phyloP scores from a whole-genome alignment of 2,888 invertebrate genomes.

The Dicyrtomina minuta region DNA sequence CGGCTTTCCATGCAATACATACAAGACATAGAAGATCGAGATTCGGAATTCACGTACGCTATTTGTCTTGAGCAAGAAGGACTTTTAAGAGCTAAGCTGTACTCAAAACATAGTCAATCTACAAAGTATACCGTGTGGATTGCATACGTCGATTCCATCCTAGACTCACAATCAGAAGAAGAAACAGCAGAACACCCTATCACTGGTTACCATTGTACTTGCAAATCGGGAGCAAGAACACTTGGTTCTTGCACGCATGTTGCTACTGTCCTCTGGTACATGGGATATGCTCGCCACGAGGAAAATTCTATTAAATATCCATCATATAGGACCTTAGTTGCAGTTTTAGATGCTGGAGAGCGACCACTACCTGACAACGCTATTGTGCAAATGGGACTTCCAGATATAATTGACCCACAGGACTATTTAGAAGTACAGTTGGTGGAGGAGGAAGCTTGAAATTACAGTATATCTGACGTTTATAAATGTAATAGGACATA shows the following conservation, averaged over 20 bases:
- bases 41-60: background rate
- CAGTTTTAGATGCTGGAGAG: too few relatives aligned
- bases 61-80: background rate
- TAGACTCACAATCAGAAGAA: background rate
- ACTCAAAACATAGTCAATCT: background rate
- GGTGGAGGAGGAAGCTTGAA: too few relatives aligned
- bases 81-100: constrained; percentile 4
- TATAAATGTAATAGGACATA: too few relatives aligned
- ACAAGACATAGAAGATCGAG: background rate
- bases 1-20: background rate
- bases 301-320: too few relatives aligned
- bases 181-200: background rate
- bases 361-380: too few relatives aligned
- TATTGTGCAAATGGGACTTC: too few relatives aligned
- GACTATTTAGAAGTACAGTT: too few relatives aligned
- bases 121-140: background rate
- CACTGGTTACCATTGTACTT: background rate
- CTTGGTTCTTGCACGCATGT: constrained; percentile 12
- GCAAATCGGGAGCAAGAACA: background rate
- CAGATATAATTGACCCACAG: too few relatives aligned
- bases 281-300: too few relatives aligned
- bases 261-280: too few relatives aligned
- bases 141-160: background rate
- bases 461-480: too few relatives aligned
- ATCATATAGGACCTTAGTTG: too few relatives aligned